A percentile compares a stretch with the other conserved stretches of the same genome.
Evolutionary conservation across 2,888 invertebrate genomes (phyloP).

Genomic region (Cylloceria caligata): DNA sequence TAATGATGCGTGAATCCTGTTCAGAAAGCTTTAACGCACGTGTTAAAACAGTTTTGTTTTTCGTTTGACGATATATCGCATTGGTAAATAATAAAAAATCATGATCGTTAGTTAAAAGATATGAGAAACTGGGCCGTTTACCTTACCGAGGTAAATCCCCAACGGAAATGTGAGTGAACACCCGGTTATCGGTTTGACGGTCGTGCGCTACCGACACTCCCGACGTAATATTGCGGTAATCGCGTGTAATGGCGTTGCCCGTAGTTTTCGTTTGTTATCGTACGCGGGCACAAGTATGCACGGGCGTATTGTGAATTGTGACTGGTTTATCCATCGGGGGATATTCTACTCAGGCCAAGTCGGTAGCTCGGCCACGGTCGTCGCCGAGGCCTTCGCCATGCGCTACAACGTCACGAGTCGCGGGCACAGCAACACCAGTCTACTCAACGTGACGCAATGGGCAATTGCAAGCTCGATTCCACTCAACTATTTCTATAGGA

Average conservation of each 20-base stretch:
- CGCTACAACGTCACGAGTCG: conserved; percentile 53
- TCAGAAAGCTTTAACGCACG: no score
- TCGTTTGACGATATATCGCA: no score
- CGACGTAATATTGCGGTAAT: conserved; percentile 19
- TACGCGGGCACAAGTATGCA: not conserved
- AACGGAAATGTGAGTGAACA: conserved; percentile 12
- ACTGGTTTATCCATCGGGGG: conserved; percentile 68
- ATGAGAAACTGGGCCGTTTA: no score
- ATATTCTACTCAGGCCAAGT: conserved; percentile 60
- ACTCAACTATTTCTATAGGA: conserved; percentile 35
- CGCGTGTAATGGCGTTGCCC: conserved; percentile 19
- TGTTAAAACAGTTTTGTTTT: no score
- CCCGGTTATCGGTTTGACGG: not conserved
- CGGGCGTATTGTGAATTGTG: not conserved
- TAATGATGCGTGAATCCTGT: no score
- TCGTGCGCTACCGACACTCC: conserved; percentile 2
- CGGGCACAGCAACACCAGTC: not conserved
- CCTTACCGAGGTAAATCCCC: not conserved
- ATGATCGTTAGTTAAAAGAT: no score
- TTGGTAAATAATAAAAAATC: no score
- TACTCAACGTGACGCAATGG: conserved; percentile 41
- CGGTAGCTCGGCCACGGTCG: conserved; percentile 76
- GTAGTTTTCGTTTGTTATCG: conserved; percentile 1
- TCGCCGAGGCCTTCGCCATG: conserved; percentile 74
- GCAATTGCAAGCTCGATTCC: conserved; percentile 35